Base-by-base conservation (phyloP, 2,888 invertebrate species). In the Xestia xanthographa region DNA sequence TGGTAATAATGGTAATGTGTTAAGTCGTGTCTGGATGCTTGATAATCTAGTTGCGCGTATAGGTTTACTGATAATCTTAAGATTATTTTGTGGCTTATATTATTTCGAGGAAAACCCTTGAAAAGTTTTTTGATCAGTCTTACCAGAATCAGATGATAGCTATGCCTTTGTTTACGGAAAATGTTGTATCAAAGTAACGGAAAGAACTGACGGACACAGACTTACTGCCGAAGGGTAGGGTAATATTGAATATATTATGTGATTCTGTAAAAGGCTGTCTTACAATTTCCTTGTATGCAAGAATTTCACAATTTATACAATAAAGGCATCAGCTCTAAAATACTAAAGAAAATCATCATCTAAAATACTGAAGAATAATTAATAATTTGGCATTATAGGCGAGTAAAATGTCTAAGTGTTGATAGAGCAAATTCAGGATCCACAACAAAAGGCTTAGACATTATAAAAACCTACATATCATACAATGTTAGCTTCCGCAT, bases 1-100 rank as follows among this genome's bases (percentile, higher is more conserved):
- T 48, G 34, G 70, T 73, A 84, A 84, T 86, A 34, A n/a, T n/a
- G n/a, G n/a, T n/a, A n/a, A n/a, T n/a, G 73, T 77, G 72, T 67
- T 69, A 76, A 75, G 74, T 72, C 70, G 72, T 73, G 56, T 53
- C 70, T 80, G 63, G 72, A 77, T 75, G 45, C n/a, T 67, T 41
- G 45, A 11, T 80, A 62, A 66, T 66, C n/a, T 66, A 53, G 66
- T 66, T 74, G 38, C 29, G 29, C 20, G 53, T 38, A 63, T 41
- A 50, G 38, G 20, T 62, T 58, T 48, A 56, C 17, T 38, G 43
- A 53, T 53, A 75, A 26, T 63, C 6, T 22, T 22, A 56, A 34
- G 50, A 60, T 60, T 78, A 50, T 38, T 58, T 41, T 20, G 14
- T 41, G 26, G 11, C 2, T n/a, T 60, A 17, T 41, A 12, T 34